Conservation (phyloP, 2,797 vertebrate genomes). For the Oryzias sinensis region DNA sequence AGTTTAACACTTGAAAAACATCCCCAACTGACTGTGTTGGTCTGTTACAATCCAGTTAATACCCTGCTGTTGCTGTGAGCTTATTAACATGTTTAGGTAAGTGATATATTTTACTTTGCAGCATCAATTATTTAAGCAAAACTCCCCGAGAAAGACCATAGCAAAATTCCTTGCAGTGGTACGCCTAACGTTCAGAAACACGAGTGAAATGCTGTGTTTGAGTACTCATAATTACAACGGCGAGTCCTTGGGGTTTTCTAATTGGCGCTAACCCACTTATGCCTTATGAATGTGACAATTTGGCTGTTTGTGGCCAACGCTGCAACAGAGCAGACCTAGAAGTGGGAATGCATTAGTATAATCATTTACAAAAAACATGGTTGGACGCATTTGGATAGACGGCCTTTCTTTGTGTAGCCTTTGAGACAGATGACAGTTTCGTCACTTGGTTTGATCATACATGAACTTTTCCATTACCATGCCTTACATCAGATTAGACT, state of each 20-base stretch:
- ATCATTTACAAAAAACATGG: not conserved
- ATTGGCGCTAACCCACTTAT: conserved; percentile 61
- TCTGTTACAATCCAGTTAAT: no score
- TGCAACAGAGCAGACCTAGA: conserved; percentile 18
- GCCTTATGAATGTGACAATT: conserved; percentile 49
- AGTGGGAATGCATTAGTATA: conserved; percentile 17
- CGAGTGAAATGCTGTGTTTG: conserved; percentile 47
- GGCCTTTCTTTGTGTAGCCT: conserved; percentile 1
- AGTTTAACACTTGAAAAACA: no score
- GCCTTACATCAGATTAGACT: conserved; percentile 48
- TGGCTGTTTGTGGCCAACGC: conserved; percentile 34
- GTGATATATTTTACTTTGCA: conserved; percentile 13
- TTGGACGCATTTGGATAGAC: not conserved
- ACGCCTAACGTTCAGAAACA: conserved; percentile 40
- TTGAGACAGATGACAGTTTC: conserved; percentile 29
- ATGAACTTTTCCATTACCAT: conserved; percentile 20
- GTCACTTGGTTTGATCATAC: conserved; percentile 28
- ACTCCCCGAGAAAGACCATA: conserved; percentile 15
- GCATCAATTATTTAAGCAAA: conserved; percentile 24
- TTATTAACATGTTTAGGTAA: conserved; percentile 8
- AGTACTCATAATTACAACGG: conserved; percentile 48
- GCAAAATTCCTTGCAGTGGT: conserved; percentile 21
- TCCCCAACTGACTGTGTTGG: no score
- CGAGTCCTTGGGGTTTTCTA: conserved; percentile 48
- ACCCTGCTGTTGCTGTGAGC: not conserved